Conservation (phyloP, 1,140 invertebrate species). For the Drosophila takahashii region DNA sequence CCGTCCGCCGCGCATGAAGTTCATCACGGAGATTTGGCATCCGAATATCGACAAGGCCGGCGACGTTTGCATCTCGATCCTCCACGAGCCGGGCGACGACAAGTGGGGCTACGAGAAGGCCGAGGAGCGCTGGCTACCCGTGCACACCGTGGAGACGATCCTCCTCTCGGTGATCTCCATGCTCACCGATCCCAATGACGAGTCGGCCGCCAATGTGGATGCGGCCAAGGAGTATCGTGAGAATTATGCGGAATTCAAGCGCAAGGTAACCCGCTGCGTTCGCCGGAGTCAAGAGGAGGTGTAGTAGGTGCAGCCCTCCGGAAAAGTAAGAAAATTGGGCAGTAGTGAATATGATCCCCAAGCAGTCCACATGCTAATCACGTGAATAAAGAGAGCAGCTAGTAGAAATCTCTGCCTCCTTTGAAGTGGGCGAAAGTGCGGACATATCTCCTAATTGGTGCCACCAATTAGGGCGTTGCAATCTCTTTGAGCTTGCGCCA, state of each 20-base stretch:
- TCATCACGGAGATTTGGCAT: slow-evolving; percentile 99
- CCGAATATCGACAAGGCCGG: slow-evolving; percentile 98
- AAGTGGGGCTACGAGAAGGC: slow-evolving; percentile 98
- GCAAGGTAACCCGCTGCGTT: slow-evolving; percentile 98
- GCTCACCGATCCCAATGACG: slow-evolving; percentile 99
- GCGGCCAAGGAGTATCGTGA: slow-evolving; percentile 91
- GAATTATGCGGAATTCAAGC: slow-evolving; percentile 97
- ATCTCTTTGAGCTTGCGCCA: slow-evolving; percentile 57
- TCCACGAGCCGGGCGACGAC: slow-evolving; percentile 99
- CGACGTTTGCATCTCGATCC: slow-evolving; percentile 99
- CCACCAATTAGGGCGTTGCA: slow-evolving; percentile 54
- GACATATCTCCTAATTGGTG: slow-evolving; percentile 43
- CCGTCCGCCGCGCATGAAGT: slow-evolving; percentile 99
- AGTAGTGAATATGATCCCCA: slow-evolving; percentile 3
- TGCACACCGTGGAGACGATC: slow-evolving; percentile 99
- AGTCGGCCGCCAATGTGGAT: slow-evolving; percentile 99
- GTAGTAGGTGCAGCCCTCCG: slow-evolving; percentile 14
- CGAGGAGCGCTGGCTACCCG: slow-evolving; percentile 98
- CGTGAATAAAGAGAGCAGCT: slow-evolving; percentile 56
- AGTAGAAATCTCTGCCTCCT: slow-evolving; percentile 24
- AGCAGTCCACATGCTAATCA: slow-evolving; percentile 20
- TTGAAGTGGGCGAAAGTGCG: slow-evolving; percentile 32
- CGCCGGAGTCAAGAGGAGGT: slow-evolving; percentile 89
- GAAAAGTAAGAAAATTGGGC: not conserved
- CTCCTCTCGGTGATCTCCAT: slow-evolving; percentile 99